phyloP scores from a whole-genome alignment of 2,113 vertebrate species.

The Narcine bancroftii region DNA sequence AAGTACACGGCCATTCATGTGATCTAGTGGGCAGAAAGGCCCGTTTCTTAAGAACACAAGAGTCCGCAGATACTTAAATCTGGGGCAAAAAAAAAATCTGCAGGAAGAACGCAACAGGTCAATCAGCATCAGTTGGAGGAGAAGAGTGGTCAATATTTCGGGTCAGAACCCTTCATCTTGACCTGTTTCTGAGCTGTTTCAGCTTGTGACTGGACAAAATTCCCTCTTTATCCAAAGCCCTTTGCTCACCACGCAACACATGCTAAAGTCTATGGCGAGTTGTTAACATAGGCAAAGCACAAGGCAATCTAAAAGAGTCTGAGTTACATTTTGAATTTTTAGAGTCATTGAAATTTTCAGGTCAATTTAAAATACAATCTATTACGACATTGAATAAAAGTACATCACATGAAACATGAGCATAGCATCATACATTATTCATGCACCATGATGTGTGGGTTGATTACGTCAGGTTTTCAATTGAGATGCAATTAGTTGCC shows the following conservation, averaged over 20 bases:
- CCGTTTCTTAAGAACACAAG: too few species aligned
- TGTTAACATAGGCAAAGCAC: not conserved
- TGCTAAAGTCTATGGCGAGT: not conserved
- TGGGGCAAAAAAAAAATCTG: too few species aligned
- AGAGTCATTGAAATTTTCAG: not conserved
- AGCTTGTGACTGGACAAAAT: too few species aligned
- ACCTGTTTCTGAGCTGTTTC: too few species aligned
- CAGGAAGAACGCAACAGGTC: too few species aligned
- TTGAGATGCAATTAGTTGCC: constrained; percentile 24
- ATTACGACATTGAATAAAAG: not conserved
- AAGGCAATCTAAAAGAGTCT: not conserved
- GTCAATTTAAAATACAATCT: not conserved
- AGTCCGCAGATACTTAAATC: too few species aligned
- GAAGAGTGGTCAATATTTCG: too few species aligned
- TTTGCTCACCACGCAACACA: not conserved
- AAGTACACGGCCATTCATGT: too few species aligned
- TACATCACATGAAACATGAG: constrained; percentile 11
- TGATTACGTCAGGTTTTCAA: not conserved
- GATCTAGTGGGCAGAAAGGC: too few species aligned
- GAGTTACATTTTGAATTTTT: not conserved
- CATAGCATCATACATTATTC: not conserved
- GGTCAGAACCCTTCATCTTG: too few species aligned
- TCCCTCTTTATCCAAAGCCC: not conserved
- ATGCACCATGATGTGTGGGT: not conserved
- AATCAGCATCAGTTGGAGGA: too few species aligned